Base-by-base conservation (phyloP, 1,140 invertebrate species). In the Aphaenogaster rudis region DNA sequence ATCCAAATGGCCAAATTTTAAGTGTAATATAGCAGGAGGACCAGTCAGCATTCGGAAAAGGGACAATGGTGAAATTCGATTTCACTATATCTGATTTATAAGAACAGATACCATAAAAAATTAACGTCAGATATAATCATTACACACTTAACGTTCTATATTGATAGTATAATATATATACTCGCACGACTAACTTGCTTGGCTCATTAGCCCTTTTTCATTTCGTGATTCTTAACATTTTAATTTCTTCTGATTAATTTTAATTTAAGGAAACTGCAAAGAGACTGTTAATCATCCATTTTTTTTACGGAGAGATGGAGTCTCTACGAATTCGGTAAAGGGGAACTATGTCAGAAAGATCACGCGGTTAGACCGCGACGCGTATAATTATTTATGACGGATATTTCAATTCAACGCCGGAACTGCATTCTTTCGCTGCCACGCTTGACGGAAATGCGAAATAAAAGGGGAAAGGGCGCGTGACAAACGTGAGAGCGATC, bases 401-500 rank as follows among this genome's bases (percentile, higher is more conserved):
- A 67, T 54, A 54, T 54, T 80, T 54, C n/a, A 45, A 69, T 59
- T 45, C 39, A 59, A 28, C 54, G 39, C 5, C 52, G n/a, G 54
- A 45, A 78, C 15, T 11, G 36, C 33, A 42, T 54, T 57, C 48
- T 54, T 69, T 67, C 74, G 42, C 39, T 15, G 21, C 8, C 36
- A 13, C 15, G 72, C 17, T 67, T 67, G 57, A 80, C 63, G n/a
- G 61, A 84, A 67, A 71, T 39, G 52, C 36, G 3, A 45, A 71
- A 33, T 50, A 76, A 79, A 88, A 71, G 67, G 11, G 42, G 84
- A 87, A 36, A 50, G 45, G 2, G 50, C 57, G 45, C 33, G 80
- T 28, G 42, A 80, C 52, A 45, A 87, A 66, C n/a, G 45, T 50
- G 59, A 88, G 84, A 82, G 36, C 52, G 39, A 69, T 69, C n/a